phyloP scores from a whole-genome alignment of 2,797 vertebrate genomes.

The Bryconaethiops microstoma region DNA sequence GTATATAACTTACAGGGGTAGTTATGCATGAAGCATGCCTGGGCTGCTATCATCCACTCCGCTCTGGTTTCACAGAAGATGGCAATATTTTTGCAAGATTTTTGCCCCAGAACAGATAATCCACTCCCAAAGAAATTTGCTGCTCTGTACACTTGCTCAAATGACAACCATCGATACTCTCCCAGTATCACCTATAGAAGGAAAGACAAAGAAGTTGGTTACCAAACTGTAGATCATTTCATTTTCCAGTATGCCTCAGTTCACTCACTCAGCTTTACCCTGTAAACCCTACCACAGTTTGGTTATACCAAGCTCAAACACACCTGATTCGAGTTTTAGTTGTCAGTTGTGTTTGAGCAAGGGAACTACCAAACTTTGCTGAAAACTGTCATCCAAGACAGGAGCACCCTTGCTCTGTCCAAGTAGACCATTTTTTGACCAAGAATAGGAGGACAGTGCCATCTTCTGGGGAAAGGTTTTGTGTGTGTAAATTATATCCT shows the following conservation, averaged over 20 bases:
- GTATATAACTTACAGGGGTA: slow-evolving; percentile 73
- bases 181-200: slow-evolving; percentile 88
- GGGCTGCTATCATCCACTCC: slow-evolving; percentile 91
- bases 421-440: slow-evolving; percentile 41
- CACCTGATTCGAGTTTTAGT: no score
- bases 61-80: slow-evolving; percentile 96
- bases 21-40: slow-evolving; percentile 94
- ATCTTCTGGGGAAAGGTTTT: slow-evolving; percentile 52
- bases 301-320: no score
- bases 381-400: no score
- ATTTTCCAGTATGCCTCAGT: no score
- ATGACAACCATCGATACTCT: slow-evolving; percentile 89
- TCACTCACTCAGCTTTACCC: no score
- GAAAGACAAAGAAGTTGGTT: not conserved
- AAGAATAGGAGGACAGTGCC: slow-evolving; percentile 57
- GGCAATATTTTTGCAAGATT: slow-evolving; percentile 87
- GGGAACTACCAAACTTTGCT: no score
- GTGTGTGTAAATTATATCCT: slow-evolving; percentile 9
- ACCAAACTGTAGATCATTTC: no score
- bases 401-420: not conserved
- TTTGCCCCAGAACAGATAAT: slow-evolving; percentile 85
- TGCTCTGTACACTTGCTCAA: slow-evolving; percentile 78
- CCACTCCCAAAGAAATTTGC: slow-evolving; percentile 87
- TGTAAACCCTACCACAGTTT: no score
- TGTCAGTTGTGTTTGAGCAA: no score